A percentile compares a stretch with the other conserved stretches of the same genome.
phyloP scores from a whole-genome alignment of 1,140 invertebrate genomes.

The Andricus grossulariae region DNA sequence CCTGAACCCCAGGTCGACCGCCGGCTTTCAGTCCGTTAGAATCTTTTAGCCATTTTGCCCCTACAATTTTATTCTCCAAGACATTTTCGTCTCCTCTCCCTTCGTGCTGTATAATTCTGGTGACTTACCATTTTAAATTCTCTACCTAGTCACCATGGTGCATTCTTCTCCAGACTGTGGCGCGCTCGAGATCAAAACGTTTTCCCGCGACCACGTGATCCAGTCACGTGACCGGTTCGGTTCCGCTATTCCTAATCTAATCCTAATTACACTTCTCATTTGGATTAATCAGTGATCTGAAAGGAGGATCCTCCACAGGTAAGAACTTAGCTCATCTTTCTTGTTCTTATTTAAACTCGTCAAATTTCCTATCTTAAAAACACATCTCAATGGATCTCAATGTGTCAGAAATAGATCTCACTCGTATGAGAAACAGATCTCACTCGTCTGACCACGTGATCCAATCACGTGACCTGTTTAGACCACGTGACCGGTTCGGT shows the following conservation, averaged over 20 bases:
- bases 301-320: too few relatives aligned
- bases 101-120: conserved; percentile 54
- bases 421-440: too few relatives aligned
- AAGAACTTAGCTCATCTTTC: conserved; percentile 20
- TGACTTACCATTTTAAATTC: conserved; percentile 65
- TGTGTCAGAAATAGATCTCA: too few relatives aligned
- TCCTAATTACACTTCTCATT: too few relatives aligned
- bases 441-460: too few relatives aligned
- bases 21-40: conserved; percentile 9
- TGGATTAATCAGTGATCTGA: too few relatives aligned
- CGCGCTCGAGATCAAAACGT: conserved; percentile 58
- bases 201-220: conserved; percentile 42
- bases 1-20: conserved; percentile 69
- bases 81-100: conserved; percentile 39
- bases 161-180: conserved; percentile 67
- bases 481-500: neutral
- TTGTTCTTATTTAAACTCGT: neutral
- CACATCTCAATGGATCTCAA: too few relatives aligned
- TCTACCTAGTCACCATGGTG: conserved; percentile 67
- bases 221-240: neutral
- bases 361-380: too few relatives aligned
- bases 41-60: conserved; percentile 33
- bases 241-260: neutral
- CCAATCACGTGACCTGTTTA: neutral
- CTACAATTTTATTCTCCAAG: conserved; percentile 33